Base-by-base conservation (phyloP, 2,797 vertebrate genomes). In the Phylloscopus collybita region DNA sequence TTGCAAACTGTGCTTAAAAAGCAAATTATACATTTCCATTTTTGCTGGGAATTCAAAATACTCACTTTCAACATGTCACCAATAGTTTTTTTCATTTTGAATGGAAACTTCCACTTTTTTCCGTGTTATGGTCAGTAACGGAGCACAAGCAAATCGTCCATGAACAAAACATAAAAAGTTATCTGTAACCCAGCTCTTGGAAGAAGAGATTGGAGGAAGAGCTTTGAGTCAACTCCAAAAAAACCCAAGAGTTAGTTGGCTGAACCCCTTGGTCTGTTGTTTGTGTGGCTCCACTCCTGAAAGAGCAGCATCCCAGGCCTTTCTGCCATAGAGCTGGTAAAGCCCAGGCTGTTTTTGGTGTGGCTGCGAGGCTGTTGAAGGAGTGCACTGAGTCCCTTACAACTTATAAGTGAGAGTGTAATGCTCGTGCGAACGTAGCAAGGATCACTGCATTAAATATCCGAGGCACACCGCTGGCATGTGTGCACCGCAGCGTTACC, bases 221-320 rank as follows among this genome's bases (percentile, higher is more conserved):
- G 27, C 27, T 40, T 27, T 16, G 47, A 45, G 18, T 34, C 32
- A 32, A 8, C 17, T n/a, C 36, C 29, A 50, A 34, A 10, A 4
- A 29, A 57, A 81, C 8, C 8, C 1, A 21, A 20, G 57, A 40
- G 47, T 47, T 18, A 20, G 21, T 2, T 32, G 70, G 36, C 20
- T 3, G 36, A 60, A 49, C 9, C 3, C 17, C 6, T 16, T 1
- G 5, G 6, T 2, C 26, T 8, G 2, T 26, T 3, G 14, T 3
- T 4, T 3, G 6, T 5, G 1, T 1, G 12, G 10, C n/a, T 60
- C 5, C 2, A 2, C 51, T 38, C 20, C 47, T 26, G 42, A 13
- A 17, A 36, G 10, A 15, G 30, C 40, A 19, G 1, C 18, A 21
- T 3, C 49, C 10, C 30, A 3, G 40, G 51, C 60, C 61, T 1